Evolutionary conservation across 1,140 invertebrate species (phyloP).

Genomic region (Acyrthosiphon pisum): DNA sequence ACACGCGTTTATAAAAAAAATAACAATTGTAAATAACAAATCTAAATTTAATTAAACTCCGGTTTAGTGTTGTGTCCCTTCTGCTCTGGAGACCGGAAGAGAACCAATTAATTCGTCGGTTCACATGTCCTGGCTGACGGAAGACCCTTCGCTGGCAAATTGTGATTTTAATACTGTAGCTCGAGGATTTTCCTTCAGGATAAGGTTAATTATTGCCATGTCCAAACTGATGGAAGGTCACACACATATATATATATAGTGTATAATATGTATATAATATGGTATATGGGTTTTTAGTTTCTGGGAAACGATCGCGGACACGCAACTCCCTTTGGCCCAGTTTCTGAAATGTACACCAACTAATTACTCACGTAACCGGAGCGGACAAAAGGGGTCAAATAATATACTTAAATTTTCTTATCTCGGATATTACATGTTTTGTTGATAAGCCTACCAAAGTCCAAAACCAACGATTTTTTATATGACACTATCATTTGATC

Average conservation of each 20-base stretch:
- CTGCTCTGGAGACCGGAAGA: conserved; percentile 19
- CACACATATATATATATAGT: neutral
- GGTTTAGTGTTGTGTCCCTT: neutral
- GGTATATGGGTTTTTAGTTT: neutral
- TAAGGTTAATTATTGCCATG: conserved; percentile 20
- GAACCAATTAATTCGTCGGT: conserved; percentile 22
- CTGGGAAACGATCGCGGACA: neutral
- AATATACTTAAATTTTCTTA: neutral
- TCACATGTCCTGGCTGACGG: conserved; percentile 22
- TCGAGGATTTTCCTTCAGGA: neutral
- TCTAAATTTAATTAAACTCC: conserved; percentile 35
- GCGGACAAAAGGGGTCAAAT: neutral
- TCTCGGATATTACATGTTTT: neutral
- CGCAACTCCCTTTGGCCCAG: neutral
- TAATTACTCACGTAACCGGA: neutral
- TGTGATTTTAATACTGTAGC: conserved; percentile 27
- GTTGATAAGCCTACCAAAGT: neutral
- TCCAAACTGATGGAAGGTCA: neutral
- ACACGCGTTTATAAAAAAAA: neutral
- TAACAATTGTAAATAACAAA: conserved; percentile 12
- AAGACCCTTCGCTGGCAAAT: conserved; percentile 33
- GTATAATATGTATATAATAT: too few species aligned
- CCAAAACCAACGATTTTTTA: neutral
- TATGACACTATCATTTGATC: neutral
- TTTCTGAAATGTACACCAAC: neutral